A percentile compares a stretch with the other conserved stretches of the same genome.
These are phyloP conservation scores for Chinchilla lanigera DNA, from an alignment of 2,113 vertebrate genomes.

Conservation along the genomic window DNA sequence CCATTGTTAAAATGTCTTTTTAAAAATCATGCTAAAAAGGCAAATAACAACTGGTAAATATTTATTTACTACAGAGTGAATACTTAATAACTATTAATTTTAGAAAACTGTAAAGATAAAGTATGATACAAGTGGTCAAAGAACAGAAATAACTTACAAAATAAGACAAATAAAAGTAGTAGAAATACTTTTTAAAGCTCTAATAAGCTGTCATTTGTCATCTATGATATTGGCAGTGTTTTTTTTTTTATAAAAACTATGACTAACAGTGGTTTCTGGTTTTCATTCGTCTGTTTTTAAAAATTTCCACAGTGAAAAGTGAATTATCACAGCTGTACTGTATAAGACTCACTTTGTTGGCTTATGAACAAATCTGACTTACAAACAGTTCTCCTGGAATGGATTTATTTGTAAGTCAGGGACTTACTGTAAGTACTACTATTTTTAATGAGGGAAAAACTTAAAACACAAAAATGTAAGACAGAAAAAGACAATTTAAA, in stretches of 20 bases:
- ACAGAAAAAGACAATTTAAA: not conserved
- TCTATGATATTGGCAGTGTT: not conserved
- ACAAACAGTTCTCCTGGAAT: not conserved
- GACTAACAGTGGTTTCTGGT: not conserved
- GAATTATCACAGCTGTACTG: not conserved
- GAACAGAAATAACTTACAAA: not conserved
- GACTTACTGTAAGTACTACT: not conserved
- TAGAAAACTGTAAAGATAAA: not conserved
- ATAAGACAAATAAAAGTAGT: not conserved
- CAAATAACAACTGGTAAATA: not conserved
- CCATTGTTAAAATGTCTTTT: not conserved
- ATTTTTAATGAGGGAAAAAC: not conserved
- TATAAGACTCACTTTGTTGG: not conserved
- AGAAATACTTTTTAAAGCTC: not conserved
- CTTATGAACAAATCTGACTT: not conserved
- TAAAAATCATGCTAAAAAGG: not conserved
- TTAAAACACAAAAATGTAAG: constrained; percentile 27
- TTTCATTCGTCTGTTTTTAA: not conserved
- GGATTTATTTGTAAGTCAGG: not conserved
- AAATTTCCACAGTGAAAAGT: not conserved
- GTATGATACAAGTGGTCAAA: not conserved
- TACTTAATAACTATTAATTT: not conserved
- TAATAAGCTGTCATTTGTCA: not conserved
- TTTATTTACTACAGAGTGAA: not conserved
- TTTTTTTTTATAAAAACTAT: not conserved